phyloP scores from a whole-genome alignment of 2,797 vertebrate genomes.

The Coregonus ussuriensis region DNA sequence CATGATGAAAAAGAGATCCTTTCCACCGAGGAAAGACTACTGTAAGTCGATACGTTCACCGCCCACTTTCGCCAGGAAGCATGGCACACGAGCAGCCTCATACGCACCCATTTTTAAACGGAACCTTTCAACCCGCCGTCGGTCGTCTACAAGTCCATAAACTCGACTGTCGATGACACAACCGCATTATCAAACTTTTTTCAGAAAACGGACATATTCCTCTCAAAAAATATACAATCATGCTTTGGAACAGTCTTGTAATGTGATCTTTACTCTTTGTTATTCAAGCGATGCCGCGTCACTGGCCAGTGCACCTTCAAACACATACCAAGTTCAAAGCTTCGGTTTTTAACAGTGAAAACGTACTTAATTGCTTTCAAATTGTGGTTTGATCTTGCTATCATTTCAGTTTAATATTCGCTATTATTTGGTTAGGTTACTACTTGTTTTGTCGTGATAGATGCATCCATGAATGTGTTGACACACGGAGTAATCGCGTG shows the following conservation, averaged over 20 bases:
- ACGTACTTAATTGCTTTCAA: not conserved
- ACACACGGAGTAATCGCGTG: slow-evolving; percentile 52
- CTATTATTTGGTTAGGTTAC: not conserved
- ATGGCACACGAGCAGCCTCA: slow-evolving; percentile 75
- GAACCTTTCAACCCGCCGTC: slow-evolving; percentile 32
- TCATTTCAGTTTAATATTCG: not conserved
- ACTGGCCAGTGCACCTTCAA: slow-evolving; percentile 56
- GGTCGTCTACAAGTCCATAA: not conserved
- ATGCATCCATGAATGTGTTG: slow-evolving; percentile 48
- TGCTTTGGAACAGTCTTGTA: slow-evolving; percentile 36
- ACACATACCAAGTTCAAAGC: slow-evolving; percentile 62
- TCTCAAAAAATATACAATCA: not conserved
- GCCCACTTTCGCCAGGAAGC: slow-evolving; percentile 76
- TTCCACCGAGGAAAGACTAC: slow-evolving; percentile 60
- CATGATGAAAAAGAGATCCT: slow-evolving; percentile 11
- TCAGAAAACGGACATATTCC: not conserved
- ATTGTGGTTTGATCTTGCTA: not conserved
- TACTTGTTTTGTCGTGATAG: not conserved
- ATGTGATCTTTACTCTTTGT: slow-evolving; percentile 73
- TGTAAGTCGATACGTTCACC: slow-evolving; percentile 64
- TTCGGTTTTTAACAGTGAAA: not conserved
- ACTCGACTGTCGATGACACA: not conserved
- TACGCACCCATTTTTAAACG: slow-evolving; percentile 77
- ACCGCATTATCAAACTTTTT: not conserved
- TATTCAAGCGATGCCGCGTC: slow-evolving; percentile 58